Evolutionary conservation across 92 coral and sea anemone genomes (phyloP), one percentile per base, ranked within the genome.

Genomic region (Chrysogorgia sp.): DNA sequence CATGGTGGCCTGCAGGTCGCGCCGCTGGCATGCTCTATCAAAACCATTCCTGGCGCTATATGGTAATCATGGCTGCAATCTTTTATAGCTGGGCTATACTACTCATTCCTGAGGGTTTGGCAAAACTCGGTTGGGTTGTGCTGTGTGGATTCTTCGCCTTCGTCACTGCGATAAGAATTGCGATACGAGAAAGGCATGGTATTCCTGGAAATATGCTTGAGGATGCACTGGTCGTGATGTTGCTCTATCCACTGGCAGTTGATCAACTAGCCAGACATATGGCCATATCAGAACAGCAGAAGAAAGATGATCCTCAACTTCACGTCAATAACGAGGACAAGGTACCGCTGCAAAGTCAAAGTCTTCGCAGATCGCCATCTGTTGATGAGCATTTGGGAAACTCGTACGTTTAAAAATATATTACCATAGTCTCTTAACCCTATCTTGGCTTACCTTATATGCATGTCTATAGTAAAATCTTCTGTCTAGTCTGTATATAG

Each of bases 181-280:
- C 81, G 40, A 82, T 92, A 23, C 89, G 97, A 48, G 90, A 92
- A 59, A 76, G 87, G 75, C 83, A 58, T 76, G 57, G 58, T 19
- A 92, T 92, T 71, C 74, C 85, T 19, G 97, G 97, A 0, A 90
- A 86, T 79, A 68, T 92, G 77, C 81, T 69, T 20, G 97, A 92
- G 82, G 97, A 92, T 55, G 83, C 86, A 67, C 80, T 92, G 45
- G 89, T 91, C 3, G 78, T 91, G 69, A 56, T 83, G 84, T 67
- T 91, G 26, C 61, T 75, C 34, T 91, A 86, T 55, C 90, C 90
- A 10, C 58, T 89, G 59, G 93, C 91, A n/a, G 97, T 88, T 15
- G 63, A 72, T 61, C 97, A 91, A 81, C 77, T 89, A 89, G 91
- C 84, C 25, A 88, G 87, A 19, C 97, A 92, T 67, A 85, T 89